These are phyloP conservation scores for Brachionus asplanchnoidis DNA, from an alignment of 1,140 invertebrate genomes.

Conservation along the genomic window DNA sequence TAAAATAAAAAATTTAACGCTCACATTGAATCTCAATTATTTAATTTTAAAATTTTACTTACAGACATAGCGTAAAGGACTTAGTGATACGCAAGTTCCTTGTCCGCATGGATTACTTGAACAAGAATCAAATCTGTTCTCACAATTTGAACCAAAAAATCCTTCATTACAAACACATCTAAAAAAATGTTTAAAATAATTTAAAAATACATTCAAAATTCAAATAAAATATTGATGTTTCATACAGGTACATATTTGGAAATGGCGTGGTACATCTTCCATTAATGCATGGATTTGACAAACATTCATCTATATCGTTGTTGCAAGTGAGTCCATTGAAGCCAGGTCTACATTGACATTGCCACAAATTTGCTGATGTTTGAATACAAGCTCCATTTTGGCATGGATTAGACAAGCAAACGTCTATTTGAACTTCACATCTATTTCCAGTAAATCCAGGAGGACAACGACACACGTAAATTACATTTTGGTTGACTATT, in stretches of 20 bases:
- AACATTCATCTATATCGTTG: slow-evolving; percentile 42
- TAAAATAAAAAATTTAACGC: no score
- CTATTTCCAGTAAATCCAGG: slow-evolving; percentile 43
- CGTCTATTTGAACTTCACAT: slow-evolving; percentile 45
- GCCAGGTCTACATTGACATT: slow-evolving; percentile 41
- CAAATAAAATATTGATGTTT: background rate
- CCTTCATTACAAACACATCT: slow-evolving; percentile 42
- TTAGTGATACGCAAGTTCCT: slow-evolving; percentile 4
- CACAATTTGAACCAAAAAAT: slow-evolving; percentile 43
- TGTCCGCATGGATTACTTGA: slow-evolving; percentile 28
- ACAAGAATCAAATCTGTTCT: slow-evolving; percentile 33
- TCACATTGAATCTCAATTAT: no score
- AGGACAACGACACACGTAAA: slow-evolving; percentile 48
- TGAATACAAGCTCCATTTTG: slow-evolving; percentile 60
- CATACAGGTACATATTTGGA: slow-evolving; percentile 41
- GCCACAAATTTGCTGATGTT: slow-evolving; percentile 48
- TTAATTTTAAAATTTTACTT: background rate
- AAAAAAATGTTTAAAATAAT: background rate
- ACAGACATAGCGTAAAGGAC: slow-evolving; percentile 23
- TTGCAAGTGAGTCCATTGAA: slow-evolving; percentile 42
- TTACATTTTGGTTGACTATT: slow-evolving; percentile 43
- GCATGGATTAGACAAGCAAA: slow-evolving; percentile 54
- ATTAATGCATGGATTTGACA: slow-evolving; percentile 69
- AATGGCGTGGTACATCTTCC: slow-evolving; percentile 28
- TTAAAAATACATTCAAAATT: background rate